Conservation (phyloP, 1,140 invertebrate genomes). For the Cardiocondyla obscurior region DNA sequence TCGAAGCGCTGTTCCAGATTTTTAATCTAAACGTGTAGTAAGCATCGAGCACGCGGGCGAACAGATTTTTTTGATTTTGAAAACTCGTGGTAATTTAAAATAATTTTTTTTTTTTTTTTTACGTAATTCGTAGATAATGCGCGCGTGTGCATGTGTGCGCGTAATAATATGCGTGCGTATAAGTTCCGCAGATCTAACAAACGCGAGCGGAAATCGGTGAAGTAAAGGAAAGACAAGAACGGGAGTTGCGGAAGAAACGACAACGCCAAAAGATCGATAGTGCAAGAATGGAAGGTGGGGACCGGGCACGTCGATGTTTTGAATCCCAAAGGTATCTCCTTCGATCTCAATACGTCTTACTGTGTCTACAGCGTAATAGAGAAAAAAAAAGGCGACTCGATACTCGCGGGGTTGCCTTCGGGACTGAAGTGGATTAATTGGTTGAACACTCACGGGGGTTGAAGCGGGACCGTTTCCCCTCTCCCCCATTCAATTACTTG, state of each 20-base stretch:
- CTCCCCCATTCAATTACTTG: slow-evolving; percentile 77
- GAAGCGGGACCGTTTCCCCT: slow-evolving; percentile 63
- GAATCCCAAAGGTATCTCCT: slow-evolving; percentile 69
- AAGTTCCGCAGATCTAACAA: not conserved
- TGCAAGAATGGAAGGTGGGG: not conserved
- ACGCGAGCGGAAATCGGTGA: not conserved
- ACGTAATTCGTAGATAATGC: too few relatives aligned
- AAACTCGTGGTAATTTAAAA: not conserved
- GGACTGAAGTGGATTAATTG: slow-evolving; percentile 81
- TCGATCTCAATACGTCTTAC: slow-evolving; percentile 78
- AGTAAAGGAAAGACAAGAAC: not conserved
- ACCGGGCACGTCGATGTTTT: slow-evolving; percentile 27
- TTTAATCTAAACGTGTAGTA: slow-evolving; percentile 52
- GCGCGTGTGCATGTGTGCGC: too few relatives aligned
- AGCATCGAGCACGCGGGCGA: not conserved
- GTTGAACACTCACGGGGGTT: slow-evolving; percentile 79
- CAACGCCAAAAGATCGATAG: slow-evolving; percentile 7
- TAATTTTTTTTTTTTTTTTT: not conserved
- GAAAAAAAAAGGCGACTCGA: slow-evolving; percentile 71
- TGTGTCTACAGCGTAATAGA: slow-evolving; percentile 66
- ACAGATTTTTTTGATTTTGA: not conserved
- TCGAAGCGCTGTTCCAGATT: slow-evolving; percentile 61
- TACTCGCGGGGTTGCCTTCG: slow-evolving; percentile 72
- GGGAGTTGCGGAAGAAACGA: not conserved
- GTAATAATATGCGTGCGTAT: too few relatives aligned